Conservation (phyloP, 30 jellyfish, hydroid and myxozoan genomes). For the Turritopsis dohrnii region DNA sequence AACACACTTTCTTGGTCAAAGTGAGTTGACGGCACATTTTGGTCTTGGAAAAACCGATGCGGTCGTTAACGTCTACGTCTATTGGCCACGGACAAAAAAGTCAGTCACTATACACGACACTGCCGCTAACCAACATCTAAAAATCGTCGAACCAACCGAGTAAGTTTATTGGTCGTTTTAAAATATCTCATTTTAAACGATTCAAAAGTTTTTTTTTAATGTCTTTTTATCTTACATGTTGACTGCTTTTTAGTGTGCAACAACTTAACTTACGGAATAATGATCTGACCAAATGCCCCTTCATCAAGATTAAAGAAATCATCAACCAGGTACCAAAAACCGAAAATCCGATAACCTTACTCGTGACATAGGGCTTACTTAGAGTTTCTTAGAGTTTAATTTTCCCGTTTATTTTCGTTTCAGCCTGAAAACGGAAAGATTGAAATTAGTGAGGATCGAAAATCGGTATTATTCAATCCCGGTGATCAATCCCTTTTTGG, state of each 20-base stretch:
- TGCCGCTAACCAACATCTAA: conserved; percentile 24
- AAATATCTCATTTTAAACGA: background rate
- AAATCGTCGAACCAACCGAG: conserved; percentile 54
- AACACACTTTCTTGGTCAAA: conserved; percentile 73
- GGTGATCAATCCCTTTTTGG: conserved; percentile 11
- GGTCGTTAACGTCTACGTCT: conserved; percentile 37
- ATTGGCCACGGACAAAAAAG: conserved; percentile 74
- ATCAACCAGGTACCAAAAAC: background rate
- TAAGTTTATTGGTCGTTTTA: conserved; percentile 7
- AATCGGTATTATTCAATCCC: conserved; percentile 22
- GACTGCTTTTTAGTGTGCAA: background rate
- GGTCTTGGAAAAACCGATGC: conserved; percentile 42
- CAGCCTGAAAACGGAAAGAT: conserved; percentile 32
- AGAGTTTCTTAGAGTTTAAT: background rate
- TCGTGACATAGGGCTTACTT: too few relatives aligned
- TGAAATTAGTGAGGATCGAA: conserved; percentile 9
- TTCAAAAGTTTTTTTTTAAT: background rate
- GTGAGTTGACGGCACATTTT: conserved; percentile 85
- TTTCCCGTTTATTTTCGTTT: background rate
- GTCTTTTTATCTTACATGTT: background rate
- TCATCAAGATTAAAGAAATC: background rate
- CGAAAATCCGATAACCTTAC: too few relatives aligned
- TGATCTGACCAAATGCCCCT: background rate
- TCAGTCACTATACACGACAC: conserved; percentile 29
- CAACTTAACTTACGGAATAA: background rate